Percentiles rank a stretch among this genome's conserved stretches.
phyloP scores from a whole-genome alignment of 2,113 vertebrate species.

The Todiramphus saurophagus region DNA sequence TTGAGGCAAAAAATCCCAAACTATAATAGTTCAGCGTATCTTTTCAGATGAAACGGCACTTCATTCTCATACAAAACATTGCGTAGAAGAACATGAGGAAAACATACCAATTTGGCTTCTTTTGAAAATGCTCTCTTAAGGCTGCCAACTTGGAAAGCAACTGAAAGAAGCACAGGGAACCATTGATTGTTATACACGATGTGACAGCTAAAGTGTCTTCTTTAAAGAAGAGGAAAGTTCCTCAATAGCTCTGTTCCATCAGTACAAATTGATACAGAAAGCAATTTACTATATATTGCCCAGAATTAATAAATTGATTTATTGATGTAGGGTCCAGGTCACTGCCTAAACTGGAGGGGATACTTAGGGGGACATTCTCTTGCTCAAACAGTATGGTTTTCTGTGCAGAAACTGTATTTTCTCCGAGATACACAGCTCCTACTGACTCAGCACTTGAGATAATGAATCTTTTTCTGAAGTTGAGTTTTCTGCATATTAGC shows the following conservation, averaged over 20 bases:
- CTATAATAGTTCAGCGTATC: not conserved
- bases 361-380: not conserved
- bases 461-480: constrained; percentile 59
- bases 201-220: constrained; percentile 35
- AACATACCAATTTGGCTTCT: not conserved
- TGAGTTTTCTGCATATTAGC: constrained; percentile 62
- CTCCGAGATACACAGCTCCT: not conserved
- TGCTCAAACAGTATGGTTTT: not conserved
- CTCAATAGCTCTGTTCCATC: not conserved
- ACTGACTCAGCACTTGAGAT: constrained; percentile 32
- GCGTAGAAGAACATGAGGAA: not conserved
- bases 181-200: constrained; percentile 5
- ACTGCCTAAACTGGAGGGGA: not conserved
- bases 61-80: not conserved
- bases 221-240: not conserved
- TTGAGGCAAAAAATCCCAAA: not conserved
- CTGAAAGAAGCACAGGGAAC: constrained; percentile 35
- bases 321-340: not conserved
- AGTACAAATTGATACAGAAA: not conserved
- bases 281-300: not conserved
- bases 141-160: not conserved
- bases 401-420: not conserved
- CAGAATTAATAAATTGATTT: constrained; percentile 34
- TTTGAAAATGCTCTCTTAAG: constrained; percentile 13
- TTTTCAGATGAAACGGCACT: constrained; percentile 16